Evolutionary conservation across 2,113 vertebrate species (phyloP).

Genomic region (Tor tambroides): DNA sequence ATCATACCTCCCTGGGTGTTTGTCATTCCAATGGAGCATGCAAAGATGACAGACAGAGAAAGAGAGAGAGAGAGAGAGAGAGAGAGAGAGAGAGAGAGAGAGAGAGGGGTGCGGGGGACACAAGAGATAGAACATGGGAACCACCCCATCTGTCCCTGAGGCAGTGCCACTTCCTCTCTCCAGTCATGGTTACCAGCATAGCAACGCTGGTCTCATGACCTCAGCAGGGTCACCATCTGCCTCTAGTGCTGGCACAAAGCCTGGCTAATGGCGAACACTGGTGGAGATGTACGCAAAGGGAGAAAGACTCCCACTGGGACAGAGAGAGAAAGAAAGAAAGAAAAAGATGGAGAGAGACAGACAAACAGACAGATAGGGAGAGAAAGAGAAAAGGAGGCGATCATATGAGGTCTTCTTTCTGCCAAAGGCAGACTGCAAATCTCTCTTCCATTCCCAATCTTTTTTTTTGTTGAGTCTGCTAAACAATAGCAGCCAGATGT

Average conservation of each 20-base stretch:
- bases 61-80: background rate
- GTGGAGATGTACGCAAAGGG: constrained; percentile 69
- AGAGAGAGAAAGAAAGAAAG: constrained; percentile 52
- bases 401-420: constrained; percentile 24
- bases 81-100: constrained; percentile 11
- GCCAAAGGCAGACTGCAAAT: constrained; percentile 10
- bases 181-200: constrained; percentile 64
- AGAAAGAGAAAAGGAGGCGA: background rate
- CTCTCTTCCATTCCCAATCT: constrained; percentile 22
- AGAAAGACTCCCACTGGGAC: constrained; percentile 72
- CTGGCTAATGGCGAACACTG: constrained; percentile 57
- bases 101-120: constrained; percentile 1
- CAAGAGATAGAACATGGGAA: constrained; percentile 60
- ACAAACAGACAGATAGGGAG: constrained; percentile 12
- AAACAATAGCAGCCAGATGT: constrained; percentile 51
- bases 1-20: constrained; percentile 36
- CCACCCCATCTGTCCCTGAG: constrained; percentile 63
- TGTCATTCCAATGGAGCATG: constrained; percentile 43
- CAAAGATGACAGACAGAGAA: constrained; percentile 29
- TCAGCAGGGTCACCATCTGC: constrained; percentile 79
- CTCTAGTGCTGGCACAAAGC: constrained; percentile 79
- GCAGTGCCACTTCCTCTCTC: constrained; percentile 59
- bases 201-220: constrained; percentile 80
- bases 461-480: background rate
- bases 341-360: constrained; percentile 1